Conservation (phyloP, 2,888 invertebrate genomes). For the Drosophila lutescens region DNA sequence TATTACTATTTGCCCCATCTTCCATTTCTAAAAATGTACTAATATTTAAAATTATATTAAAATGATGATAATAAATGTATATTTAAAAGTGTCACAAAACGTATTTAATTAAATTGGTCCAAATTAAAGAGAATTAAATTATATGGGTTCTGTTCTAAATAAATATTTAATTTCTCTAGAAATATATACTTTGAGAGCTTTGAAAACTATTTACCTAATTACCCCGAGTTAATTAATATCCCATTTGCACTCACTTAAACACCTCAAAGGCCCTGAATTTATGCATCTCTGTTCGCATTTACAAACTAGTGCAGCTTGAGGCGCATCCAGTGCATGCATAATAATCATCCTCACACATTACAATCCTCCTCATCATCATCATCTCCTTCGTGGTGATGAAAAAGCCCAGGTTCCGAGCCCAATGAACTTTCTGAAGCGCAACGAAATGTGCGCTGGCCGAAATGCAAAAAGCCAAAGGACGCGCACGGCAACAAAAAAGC, state of each 20-base stretch:
- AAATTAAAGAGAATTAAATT: no score
- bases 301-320: slow-evolving; percentile 31
- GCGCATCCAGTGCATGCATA: slow-evolving; percentile 35
- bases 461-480: slow-evolving; percentile 70
- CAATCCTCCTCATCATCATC: slow-evolving; percentile 18
- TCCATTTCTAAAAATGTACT: no score
- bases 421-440: slow-evolving; percentile 81
- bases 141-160: no score
- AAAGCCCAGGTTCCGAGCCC: slow-evolving; percentile 52
- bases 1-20: no score
- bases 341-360: slow-evolving; percentile 13
- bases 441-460: slow-evolving; percentile 75
- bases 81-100: no score
- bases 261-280: slow-evolving; percentile 47
- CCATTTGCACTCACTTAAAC: slow-evolving; percentile 61
- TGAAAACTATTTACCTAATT: not conserved
- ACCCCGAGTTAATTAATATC: slow-evolving; percentile 22
- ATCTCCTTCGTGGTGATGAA: slow-evolving; percentile 7
- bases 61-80: no score
- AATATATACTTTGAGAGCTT: no score
- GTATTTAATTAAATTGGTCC: no score
- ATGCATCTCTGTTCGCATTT: slow-evolving; percentile 5
- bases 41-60: no score
- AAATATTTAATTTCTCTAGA: no score
- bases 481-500: slow-evolving; percentile 47